Base-by-base conservation (phyloP, 2,888 invertebrate species). In the Drosophila pseudotakahashii region DNA sequence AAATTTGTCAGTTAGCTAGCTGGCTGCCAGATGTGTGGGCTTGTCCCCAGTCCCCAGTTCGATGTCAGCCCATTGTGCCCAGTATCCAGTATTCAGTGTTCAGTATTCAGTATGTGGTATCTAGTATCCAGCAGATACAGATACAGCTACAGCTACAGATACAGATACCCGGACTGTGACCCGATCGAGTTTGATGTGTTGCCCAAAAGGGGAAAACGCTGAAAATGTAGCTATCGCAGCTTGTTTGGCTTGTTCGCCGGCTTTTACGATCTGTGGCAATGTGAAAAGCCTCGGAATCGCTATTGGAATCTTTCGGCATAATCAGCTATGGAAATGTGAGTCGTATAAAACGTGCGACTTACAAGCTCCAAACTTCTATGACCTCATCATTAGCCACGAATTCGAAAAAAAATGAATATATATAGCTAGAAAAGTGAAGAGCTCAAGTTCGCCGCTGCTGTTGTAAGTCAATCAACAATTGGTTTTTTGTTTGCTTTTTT, bases 391-490 rank as follows among this genome's bases (percentile, higher is more conserved):
- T 30, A 44, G 51, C 58, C 51, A 32, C 45, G 52, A 52, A 42
- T 16, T 64, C 13, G 55, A 57, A 3, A 6, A 30, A 7, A 7
- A 30, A 0, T 0, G 1, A 34, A 34, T n/a, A 34, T 3, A 63
- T 53, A 63, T 39, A 52, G 39, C 57, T 73, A 44, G 58, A 67
- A 36, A 64, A 73, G 55, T 73, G 72, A 73, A 72, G 73, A 61
- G 69, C 63, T 51, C 44, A 51, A 59, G 44, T 66, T 59, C 52
- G 73, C 32, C 39, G 30, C 36, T 48, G 67, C 54, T 66, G 59
- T 62, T 59, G 76, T 51, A 72, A 73, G 75, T 78, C 76, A 72
- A 73, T 81, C 79, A 82, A 81, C 79, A 81, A 77, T 87, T 82
- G 84, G 62, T 58, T 78, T 45, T 52, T 62, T 42, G 41, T 14